These are phyloP conservation scores for Epiblema foenella DNA, from an alignment of 2,888 invertebrate species.

Conservation along the genomic window DNA sequence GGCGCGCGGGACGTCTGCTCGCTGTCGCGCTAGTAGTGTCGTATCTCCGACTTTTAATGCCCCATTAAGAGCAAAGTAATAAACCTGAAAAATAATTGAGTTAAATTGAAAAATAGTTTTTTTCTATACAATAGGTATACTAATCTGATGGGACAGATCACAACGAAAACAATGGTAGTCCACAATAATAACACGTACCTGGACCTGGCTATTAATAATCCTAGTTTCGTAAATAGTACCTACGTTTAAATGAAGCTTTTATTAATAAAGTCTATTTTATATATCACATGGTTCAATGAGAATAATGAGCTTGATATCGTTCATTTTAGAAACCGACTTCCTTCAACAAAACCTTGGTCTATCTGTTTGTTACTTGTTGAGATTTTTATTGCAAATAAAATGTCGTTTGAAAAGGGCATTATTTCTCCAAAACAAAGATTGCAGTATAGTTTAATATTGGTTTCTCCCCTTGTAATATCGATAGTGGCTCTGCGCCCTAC, in stretches of 20 bases:
- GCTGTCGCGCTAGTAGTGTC: slow-evolving; percentile 62
- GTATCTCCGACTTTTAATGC: slow-evolving; percentile 11
- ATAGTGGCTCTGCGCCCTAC: slow-evolving; percentile 73
- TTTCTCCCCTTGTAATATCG: slow-evolving; percentile 82
- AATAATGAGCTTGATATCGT: too few species aligned
- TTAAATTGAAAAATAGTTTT: neutral
- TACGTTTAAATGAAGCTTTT: too few species aligned
- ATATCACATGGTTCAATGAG: too few species aligned
- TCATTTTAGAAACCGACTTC: neutral
- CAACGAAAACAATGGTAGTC: neutral
- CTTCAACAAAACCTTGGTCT: neutral
- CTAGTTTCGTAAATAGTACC: too few species aligned
- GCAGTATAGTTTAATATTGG: slow-evolving; percentile 81
- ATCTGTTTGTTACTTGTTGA: too few species aligned
- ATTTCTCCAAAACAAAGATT: slow-evolving; percentile 76
- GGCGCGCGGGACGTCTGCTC: slow-evolving; percentile 74
- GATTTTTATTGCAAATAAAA: slow-evolving; percentile 34
- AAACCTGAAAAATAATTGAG: too few species aligned
- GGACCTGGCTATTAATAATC: too few species aligned
- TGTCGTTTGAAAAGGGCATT: slow-evolving; percentile 57
- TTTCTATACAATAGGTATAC: neutral
- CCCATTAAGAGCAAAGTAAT: neutral
- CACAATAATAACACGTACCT: neutral
- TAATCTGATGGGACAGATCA: neutral
- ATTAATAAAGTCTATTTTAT: too few species aligned